Percentiles rank a stretch among this genome's conserved stretches.
phyloP scores from a whole-genome alignment of 1,140 invertebrate genomes.

The Cecropterus lyciades region DNA sequence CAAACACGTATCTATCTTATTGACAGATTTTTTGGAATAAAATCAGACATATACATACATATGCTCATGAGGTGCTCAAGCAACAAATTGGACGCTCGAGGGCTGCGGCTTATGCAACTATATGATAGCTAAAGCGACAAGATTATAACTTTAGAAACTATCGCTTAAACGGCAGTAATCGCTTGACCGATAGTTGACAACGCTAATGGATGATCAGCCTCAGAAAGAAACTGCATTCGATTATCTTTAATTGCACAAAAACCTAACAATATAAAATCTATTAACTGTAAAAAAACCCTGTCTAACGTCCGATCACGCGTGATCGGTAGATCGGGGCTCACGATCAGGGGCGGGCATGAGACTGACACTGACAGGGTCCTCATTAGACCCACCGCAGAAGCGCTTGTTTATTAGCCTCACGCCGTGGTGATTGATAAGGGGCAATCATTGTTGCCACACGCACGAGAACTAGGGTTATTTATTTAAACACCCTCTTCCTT shows the following conservation, averaged over 20 bases:
- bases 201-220: no score
- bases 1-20: no score
- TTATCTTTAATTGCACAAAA: slow-evolving; percentile 3
- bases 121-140: no score
- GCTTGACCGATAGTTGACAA: no score
- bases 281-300: background rate
- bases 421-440: slow-evolving; percentile 25
- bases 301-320: background rate
- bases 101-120: no score
- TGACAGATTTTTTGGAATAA: no score
- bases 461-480: slow-evolving; percentile 12
- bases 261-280: background rate
- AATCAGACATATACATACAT: no score
- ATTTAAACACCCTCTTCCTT: slow-evolving; percentile 23
- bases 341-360: slow-evolving; percentile 7
- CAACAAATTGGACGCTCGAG: no score
- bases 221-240: no score
- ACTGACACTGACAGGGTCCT: slow-evolving; percentile 16
- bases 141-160: no score
- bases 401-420: slow-evolving; percentile 26
- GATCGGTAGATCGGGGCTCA: background rate
- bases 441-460: slow-evolving; percentile 3
- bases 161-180: no score
- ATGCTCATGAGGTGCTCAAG: no score
- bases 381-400: slow-evolving; percentile 21